These are phyloP conservation scores for Alexandromys fortis DNA, from an alignment of 2,113 vertebrate species.

Conservation along the genomic window DNA sequence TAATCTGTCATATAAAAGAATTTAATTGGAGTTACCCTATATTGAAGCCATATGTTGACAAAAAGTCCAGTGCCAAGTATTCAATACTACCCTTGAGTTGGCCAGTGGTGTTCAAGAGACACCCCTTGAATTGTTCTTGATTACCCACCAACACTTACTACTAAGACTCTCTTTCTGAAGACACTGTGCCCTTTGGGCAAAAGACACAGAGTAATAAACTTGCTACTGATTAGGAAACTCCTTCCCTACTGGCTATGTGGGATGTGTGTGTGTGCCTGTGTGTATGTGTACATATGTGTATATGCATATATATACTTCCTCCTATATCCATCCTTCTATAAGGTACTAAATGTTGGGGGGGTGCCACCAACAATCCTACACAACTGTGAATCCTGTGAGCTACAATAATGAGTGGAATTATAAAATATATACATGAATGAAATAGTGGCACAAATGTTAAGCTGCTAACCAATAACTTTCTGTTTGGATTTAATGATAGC, in stretches of 20 bases:
- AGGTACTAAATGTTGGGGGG: not conserved
- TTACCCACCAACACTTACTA: not conserved
- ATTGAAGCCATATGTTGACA: not conserved
- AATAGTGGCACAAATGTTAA: not conserved
- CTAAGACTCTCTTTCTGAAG: not conserved
- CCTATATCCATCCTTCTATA: not conserved
- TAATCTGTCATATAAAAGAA: not conserved
- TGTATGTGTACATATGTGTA: not conserved
- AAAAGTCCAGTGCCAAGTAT: not conserved
- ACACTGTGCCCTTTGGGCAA: not conserved
- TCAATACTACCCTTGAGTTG: not conserved
- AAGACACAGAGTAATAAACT: not conserved
- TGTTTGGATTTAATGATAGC: not conserved
- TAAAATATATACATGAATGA: not conserved
- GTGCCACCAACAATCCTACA: not conserved
- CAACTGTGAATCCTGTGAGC: not conserved
- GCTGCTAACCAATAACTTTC: not conserved
- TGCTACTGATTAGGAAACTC: not conserved
- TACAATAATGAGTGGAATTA: not conserved
- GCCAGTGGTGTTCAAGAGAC: not conserved
- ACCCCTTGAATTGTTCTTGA: not conserved
- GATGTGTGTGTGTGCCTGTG: too few species aligned
- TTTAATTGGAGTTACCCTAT: not conserved
- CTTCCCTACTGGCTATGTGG: not conserved
- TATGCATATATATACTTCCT: too few species aligned